phyloP scores from a whole-genome alignment of 2,888 invertebrate species.

The Anthoptus insignis region DNA sequence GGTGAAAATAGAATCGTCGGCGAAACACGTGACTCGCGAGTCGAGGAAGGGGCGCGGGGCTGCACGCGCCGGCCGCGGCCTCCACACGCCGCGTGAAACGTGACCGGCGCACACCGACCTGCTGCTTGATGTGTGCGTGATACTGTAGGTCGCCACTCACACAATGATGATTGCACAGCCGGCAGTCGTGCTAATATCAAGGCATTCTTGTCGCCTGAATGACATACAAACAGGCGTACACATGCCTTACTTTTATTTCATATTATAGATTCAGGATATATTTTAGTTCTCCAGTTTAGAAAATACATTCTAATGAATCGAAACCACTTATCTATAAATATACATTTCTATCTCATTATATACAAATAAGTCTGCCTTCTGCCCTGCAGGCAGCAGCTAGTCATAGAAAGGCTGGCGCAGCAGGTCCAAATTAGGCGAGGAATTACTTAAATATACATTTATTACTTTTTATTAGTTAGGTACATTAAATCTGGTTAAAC shows the following conservation, averaged over 20 bases:
- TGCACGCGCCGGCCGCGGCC: slow-evolving; percentile 61
- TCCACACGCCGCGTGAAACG: slow-evolving; percentile 80
- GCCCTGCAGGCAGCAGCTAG: too few species aligned
- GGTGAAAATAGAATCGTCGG: slow-evolving; percentile 64
- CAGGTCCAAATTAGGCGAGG: too few species aligned
- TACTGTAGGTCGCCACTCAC: slow-evolving; percentile 45
- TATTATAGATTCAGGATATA: neutral
- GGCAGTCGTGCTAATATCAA: slow-evolving; percentile 1
- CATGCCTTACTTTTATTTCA: neutral
- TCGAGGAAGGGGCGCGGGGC: slow-evolving; percentile 54
- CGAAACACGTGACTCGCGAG: slow-evolving; percentile 51
- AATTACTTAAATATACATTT: too few species aligned
- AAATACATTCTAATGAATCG: too few species aligned
- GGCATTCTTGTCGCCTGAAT: slow-evolving; percentile 6
- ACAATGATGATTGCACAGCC: slow-evolving; percentile 24
- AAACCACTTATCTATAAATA: too few species aligned
- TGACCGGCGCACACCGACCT: slow-evolving; percentile 61
- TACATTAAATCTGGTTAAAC: too few species aligned
- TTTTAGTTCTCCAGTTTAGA: neutral
- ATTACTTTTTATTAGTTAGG: too few species aligned
- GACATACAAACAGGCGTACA: neutral
- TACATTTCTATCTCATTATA: too few species aligned
- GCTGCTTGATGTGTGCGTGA: neutral
- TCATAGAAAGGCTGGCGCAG: too few species aligned
- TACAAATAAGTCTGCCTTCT: too few species aligned